Evolutionary conservation across 2,797 vertebrate genomes (phyloP), one percentile per base, ranked within the genome.

Genomic region (Neopelma chrysocephalum): DNA sequence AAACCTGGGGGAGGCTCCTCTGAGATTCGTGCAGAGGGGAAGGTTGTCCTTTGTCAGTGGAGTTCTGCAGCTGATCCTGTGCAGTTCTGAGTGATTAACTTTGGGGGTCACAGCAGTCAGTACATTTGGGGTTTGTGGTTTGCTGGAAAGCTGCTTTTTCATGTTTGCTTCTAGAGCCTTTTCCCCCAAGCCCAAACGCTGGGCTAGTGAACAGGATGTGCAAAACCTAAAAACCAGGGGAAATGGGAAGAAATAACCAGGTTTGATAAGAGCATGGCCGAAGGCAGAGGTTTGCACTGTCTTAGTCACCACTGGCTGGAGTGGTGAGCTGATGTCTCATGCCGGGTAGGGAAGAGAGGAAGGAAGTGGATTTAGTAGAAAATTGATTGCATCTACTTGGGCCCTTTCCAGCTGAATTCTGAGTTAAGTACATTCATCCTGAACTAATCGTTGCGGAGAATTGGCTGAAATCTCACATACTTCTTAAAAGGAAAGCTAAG

Each of bases 341-440:
- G 73, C 89, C 84, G 96, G 92, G 56, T 76, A 97, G 76, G 62
- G 82, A 91, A 94, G 75, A 93, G 72, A 93, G 96, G 94, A 97
- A 96, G 96, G 96, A 97, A 97, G 82, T 91, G 94, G 94, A 94
- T 87, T 97, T 96, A 95, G 91, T 85, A 93, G 89, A 96, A 97
- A 96, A 96, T 97, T 95, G 95, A 97, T 97, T 97, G 87, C 94
- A 97, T 97, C 94, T 96, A 97, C 80, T 96, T 97, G 96, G 94
- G 85, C 68, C 94, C 73, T 68, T 94, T 97, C 95, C 96, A 97
- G 93, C 76, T 89, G 94, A 97, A 94, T 95, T 91, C 89, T 95
- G 96, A 96, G 94, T 94, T 96, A 97, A 97, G 92, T 94, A 97
- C 92, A 95, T 96, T 97, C 96, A 96, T 95, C 93, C 96, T 96